phyloP scores from a whole-genome alignment of 2,113 vertebrate genomes.

The Chionodraco myersi region DNA sequence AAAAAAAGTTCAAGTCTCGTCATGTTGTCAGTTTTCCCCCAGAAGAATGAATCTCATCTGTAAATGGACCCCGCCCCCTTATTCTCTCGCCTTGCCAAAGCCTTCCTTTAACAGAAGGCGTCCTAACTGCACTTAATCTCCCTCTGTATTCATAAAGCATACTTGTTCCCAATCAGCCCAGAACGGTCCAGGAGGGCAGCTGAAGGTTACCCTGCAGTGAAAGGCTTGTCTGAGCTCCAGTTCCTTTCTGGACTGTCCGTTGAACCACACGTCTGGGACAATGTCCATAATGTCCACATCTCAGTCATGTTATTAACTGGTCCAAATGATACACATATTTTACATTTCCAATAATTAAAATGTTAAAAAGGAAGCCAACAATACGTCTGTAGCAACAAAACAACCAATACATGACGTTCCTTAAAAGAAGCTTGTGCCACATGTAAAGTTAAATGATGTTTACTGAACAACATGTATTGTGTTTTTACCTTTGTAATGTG shows the following conservation, averaged over 20 bases:
- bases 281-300: background rate
- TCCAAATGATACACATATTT: background rate
- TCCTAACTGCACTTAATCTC: constrained; percentile 59
- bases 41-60: constrained; percentile 78
- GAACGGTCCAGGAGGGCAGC: constrained; percentile 56
- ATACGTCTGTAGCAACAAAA: too few relatives aligned
- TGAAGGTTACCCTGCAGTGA: constrained; percentile 70
- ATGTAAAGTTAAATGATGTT: too few relatives aligned
- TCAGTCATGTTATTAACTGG: background rate
- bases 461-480: too few relatives aligned
- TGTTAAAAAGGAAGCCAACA: too few relatives aligned
- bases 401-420: too few relatives aligned
- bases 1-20: constrained; percentile 57
- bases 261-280: background rate
- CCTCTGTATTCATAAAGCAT: constrained; percentile 70
- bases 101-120: constrained; percentile 49
- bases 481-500: too few relatives aligned
- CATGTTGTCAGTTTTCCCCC: constrained; percentile 39
- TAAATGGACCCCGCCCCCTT: constrained; percentile 61
- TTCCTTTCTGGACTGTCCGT: background rate
- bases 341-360: too few relatives aligned
- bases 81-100: constrained; percentile 38
- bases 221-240: background rate
- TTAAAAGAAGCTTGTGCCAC: too few relatives aligned
- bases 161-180: constrained; percentile 74